Conservation (phyloP, 2,888 invertebrate genomes). For the Onthophagus sagittarius region DNA sequence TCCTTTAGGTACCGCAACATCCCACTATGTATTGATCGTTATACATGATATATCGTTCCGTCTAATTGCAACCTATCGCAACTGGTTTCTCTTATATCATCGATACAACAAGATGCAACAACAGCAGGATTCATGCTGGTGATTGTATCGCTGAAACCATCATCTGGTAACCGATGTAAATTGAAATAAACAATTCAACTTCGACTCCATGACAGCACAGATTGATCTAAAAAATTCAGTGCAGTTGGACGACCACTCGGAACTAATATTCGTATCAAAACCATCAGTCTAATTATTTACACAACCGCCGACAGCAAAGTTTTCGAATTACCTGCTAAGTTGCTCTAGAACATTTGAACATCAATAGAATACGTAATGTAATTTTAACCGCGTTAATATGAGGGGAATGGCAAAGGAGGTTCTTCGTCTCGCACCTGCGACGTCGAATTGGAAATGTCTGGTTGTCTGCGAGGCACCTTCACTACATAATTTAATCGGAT, state of each 20-base stretch:
- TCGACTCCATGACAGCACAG: too few relatives aligned
- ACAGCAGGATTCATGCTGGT: too few relatives aligned
- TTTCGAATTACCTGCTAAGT: background rate
- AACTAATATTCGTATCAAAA: background rate
- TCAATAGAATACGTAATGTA: background rate
- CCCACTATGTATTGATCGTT: conserved; percentile 1
- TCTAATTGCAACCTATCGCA: background rate
- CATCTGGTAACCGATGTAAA: too few relatives aligned
- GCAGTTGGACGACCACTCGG: background rate
- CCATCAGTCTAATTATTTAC: background rate
- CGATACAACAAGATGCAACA: background rate
- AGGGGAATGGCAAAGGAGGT: background rate
- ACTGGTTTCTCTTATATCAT: background rate
- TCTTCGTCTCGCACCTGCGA: background rate
- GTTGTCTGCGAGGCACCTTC: background rate
- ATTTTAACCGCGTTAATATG: background rate
- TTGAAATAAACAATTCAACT: too few relatives aligned
- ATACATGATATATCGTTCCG: background rate
- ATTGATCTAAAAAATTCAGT: background rate
- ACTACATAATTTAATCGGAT: background rate
- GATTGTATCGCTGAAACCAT: too few relatives aligned
- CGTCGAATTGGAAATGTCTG: background rate
- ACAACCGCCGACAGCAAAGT: background rate
- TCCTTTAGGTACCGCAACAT: background rate
- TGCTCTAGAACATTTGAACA: background rate